Conservation (phyloP, 2,797 vertebrate genomes). For the Chelmon rostratus region DNA sequence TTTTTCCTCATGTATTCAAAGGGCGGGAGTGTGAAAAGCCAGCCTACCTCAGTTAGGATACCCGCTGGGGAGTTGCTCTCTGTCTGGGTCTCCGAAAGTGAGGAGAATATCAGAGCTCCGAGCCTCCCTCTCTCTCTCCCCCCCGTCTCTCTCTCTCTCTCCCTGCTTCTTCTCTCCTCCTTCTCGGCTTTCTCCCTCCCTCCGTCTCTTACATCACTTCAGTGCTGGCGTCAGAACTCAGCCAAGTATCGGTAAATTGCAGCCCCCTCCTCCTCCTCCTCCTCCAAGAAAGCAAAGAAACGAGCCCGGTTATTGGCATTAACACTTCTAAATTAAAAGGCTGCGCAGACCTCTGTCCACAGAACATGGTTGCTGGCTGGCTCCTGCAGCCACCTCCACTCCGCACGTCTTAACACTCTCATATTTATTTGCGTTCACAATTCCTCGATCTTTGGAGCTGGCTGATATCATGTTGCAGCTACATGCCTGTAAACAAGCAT, state of each 20-base stretch:
- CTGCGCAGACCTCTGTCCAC: conserved; percentile 60
- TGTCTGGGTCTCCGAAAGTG: conserved; percentile 79
- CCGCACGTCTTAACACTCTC: neutral
- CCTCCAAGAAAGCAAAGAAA: conserved; percentile 32
- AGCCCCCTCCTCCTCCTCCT: conserved; percentile 28
- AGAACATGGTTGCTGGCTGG: conserved; percentile 7
- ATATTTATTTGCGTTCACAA: conserved; percentile 19
- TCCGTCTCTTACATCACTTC: conserved; percentile 83
- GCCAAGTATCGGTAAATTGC: conserved; percentile 77
- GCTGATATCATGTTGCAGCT: conserved; percentile 22
- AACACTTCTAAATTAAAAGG: conserved; percentile 72
- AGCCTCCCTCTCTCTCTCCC: conserved; percentile 30
- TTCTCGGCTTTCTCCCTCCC: conserved; percentile 60
- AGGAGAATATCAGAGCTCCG: conserved; percentile 75
- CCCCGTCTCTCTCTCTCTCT: conserved; percentile 46
- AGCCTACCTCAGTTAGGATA: conserved; percentile 73
- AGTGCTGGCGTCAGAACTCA: conserved; percentile 82
- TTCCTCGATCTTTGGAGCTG: conserved; percentile 22
- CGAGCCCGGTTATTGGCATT: conserved; percentile 65
- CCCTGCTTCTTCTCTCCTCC: conserved; percentile 55
- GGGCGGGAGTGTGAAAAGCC: conserved; percentile 39
- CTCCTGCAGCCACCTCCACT: neutral
- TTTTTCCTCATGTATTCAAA: neutral
- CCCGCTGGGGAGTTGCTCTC: conserved; percentile 69
- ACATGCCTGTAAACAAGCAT: conserved; percentile 39